These are phyloP conservation scores for Lissonota sp. DNA, from an alignment of 2,888 invertebrate species.

Conservation along the genomic window DNA sequence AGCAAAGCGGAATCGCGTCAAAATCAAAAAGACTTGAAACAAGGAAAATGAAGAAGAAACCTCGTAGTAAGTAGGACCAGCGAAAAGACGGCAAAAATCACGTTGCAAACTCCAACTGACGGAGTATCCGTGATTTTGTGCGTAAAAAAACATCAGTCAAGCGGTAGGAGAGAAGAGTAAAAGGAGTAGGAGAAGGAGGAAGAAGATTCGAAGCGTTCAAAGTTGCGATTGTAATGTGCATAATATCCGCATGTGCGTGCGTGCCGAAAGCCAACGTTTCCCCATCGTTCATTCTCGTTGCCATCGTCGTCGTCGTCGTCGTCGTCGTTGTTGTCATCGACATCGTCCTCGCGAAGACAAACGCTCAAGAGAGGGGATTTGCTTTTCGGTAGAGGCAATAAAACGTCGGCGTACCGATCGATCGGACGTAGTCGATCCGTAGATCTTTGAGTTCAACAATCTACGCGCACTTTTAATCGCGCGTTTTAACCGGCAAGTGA, in stretches of 20 bases:
- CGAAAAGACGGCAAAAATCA: neutral
- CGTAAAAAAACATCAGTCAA: neutral
- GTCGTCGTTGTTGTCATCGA: constrained; percentile 25
- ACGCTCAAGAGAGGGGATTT: constrained; percentile 63
- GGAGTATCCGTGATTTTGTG: neutral
- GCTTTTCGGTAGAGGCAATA: constrained; percentile 74
- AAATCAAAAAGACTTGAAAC: no score
- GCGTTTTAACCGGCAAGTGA: neutral
- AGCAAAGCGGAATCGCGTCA: no score
- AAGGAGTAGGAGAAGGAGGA: neutral
- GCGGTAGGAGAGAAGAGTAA: no score
- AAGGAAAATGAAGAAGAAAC: no score
- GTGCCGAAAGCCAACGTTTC: neutral
- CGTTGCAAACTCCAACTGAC: neutral
- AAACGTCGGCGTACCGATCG: constrained; percentile 68
- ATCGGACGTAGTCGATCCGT: constrained; percentile 70
- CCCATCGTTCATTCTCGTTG: neutral
- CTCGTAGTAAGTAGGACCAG: no score
- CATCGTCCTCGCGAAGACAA: constrained; percentile 18
- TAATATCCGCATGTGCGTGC: neutral
- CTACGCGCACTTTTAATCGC: neutral
- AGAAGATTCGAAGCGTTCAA: neutral
- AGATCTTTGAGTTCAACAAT: constrained; percentile 53
- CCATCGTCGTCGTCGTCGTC: neutral
- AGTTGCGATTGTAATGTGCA: no score